These are phyloP conservation scores for Ibycter americanus DNA, from an alignment of 2,797 vertebrate genomes.

Conservation along the genomic window DNA sequence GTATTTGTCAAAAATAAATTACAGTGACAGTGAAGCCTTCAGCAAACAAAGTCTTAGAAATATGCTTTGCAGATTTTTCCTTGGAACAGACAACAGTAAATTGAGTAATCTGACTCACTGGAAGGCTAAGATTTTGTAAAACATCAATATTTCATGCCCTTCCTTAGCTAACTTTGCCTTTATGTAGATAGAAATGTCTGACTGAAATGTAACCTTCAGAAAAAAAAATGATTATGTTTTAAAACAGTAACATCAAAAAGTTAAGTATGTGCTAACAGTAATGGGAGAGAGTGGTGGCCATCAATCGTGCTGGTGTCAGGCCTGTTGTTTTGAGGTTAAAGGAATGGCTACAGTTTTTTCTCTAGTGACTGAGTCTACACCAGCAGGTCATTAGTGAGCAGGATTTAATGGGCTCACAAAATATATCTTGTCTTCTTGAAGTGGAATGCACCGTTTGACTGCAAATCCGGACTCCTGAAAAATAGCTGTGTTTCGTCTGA, in stretches of 20 bases:
- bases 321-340: not conserved
- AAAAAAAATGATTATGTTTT: not conserved
- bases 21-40: not conserved
- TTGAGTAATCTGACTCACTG: not conserved
- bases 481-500: not conserved
- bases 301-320: not conserved
- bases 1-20: not conserved
- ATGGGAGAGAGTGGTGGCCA: not conserved
- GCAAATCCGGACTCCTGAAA: not conserved
- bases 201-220: not conserved
- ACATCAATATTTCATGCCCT: not conserved
- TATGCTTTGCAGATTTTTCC: not conserved
- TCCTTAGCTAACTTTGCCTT: not conserved
- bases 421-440: not conserved
- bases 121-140: not conserved
- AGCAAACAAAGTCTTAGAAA: conserved; percentile 8
- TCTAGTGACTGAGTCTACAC: not conserved
- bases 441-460: not conserved
- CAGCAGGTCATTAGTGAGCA: not conserved
- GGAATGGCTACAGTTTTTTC: not conserved
- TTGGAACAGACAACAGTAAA: not conserved
- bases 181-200: not conserved
- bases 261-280: not conserved
- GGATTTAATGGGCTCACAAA: not conserved
- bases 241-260: not conserved